Evolutionary conservation across 2,797 vertebrate species (phyloP), one percentile per base, ranked within the genome.

Genomic region (Cirrhinus molitorella): DNA sequence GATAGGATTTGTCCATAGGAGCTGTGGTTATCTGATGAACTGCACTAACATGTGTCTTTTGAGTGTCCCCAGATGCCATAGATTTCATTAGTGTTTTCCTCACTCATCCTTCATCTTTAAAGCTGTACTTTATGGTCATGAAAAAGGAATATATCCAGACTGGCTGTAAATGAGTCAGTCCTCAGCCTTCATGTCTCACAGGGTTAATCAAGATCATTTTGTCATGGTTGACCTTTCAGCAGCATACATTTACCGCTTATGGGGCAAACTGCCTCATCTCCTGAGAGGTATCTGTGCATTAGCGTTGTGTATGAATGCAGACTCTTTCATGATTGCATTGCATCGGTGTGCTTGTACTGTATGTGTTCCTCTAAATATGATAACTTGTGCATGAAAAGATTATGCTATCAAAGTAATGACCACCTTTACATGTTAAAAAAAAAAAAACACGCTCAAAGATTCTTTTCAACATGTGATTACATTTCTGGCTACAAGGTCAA

Each of bases 181-280:
- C 80, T 87, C 61, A 85, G 34, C 68, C n/a, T 61, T 47, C 21
- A 59, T 53, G 63, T 75, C 83, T 74, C 66, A 72, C 21, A 37
- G 40, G 65, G 45, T 74, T 81, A 83, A 88, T 87, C 83, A 77
- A 68, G 63, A 85, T 68, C 74, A 59, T 81, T 87, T 83, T 76
- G 74, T 85, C 84, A 79, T 45, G 49, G 68, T 61, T 86, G 84
- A 79, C 85, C 79, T 87, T 84, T 87, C 37, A 55, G 43, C 14
- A 63, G 67, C 63, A 74, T 86, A 72, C 14, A 83, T 13, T 55
- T 67, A 19, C 68, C 31, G 3, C 76, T 28, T 45, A 72, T 59
- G 40, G 61, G 51, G 59, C n/a, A 63, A 83, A 67, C 68, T 12
- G 49, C 43, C 17, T 66, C 28, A 66, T 40, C 71, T 55, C 71